Evolutionary conservation across 64 coral and sea anemone genomes (phyloP).

Genomic region (Stichodactyla helianthus): DNA sequence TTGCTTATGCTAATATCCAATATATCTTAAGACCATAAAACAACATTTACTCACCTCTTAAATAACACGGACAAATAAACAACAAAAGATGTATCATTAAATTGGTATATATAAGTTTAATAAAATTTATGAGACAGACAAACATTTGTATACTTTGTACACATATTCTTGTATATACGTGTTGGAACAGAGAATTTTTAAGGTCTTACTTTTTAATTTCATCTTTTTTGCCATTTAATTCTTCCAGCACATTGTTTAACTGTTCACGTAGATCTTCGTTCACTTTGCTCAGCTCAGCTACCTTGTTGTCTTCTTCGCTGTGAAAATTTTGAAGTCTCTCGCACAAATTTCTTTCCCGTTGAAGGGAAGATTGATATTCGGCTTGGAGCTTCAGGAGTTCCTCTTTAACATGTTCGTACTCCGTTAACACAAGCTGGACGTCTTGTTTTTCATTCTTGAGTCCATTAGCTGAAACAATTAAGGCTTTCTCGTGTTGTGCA

Average conservation of each 20-base stretch:
- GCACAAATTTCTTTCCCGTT: constrained; percentile 76
- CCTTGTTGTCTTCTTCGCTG: constrained; percentile 72
- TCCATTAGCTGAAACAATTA: neutral
- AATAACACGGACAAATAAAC: neutral
- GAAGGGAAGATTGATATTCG: constrained; percentile 68
- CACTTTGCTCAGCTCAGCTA: constrained; percentile 64
- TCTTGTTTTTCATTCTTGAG: constrained; percentile 20
- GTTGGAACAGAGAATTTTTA: neutral
- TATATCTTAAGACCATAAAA: neutral
- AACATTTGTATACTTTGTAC: neutral
- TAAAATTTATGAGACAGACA: neutral
- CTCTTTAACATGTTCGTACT: constrained; percentile 77
- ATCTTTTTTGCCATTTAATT: constrained; percentile 66
- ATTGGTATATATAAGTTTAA: neutral
- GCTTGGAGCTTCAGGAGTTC: constrained; percentile 70
- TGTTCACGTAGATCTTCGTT: constrained; percentile 83
- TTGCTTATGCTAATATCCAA: neutral
- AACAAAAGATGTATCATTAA: neutral
- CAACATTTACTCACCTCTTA: too few species aligned
- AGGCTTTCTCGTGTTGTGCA: neutral
- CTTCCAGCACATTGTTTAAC: constrained; percentile 59
- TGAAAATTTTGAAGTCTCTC: constrained; percentile 81
- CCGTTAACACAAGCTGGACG: constrained; percentile 59
- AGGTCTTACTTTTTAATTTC: constrained; percentile 68
- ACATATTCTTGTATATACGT: neutral